A percentile compares a stretch with the other conserved stretches of the same genome.
Evolutionary conservation across 2,888 invertebrate genomes (phyloP).

Genomic region (Ormyrus nitidulus): DNA sequence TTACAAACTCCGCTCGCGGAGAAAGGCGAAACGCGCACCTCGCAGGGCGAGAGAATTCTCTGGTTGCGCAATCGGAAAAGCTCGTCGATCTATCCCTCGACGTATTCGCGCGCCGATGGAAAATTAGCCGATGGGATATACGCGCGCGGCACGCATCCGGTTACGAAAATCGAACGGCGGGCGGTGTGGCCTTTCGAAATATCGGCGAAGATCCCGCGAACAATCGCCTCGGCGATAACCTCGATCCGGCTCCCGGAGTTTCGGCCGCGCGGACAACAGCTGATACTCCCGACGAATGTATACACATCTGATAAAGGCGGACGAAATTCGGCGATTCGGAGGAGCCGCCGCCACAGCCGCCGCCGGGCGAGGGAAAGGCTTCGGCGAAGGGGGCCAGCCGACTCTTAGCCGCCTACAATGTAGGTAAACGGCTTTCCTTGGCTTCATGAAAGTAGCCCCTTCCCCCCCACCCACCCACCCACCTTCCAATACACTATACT

Average conservation of each 20-base stretch:
- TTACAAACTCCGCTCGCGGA: no score
- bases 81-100: slow-evolving; percentile 21
- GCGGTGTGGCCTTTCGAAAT: slow-evolving; percentile 42
- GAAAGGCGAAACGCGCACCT: not conserved
- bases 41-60: not conserved
- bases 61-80: not conserved
- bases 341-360: not conserved
- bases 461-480: not conserved
- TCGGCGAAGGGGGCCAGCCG: slow-evolving; percentile 28
- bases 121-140: no score
- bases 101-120: no score
- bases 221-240: slow-evolving; percentile 53
- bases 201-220: slow-evolving; percentile 41
- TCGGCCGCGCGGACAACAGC: no score
- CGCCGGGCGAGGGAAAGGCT: slow-evolving; percentile 21
- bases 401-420: slow-evolving; percentile 62
- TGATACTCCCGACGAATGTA: no score
- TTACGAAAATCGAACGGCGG: slow-evolving; percentile 49
- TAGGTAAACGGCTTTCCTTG: slow-evolving; percentile 71
- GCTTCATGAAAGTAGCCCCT: slow-evolving; percentile 63
- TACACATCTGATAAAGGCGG: no score
- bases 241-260: slow-evolving; percentile 24
- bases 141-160: slow-evolving; percentile 35
- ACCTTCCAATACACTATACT: no score
- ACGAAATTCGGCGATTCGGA: no score